Base-by-base conservation (phyloP, 2,113 vertebrate genomes). In the Coturnix japonica region DNA sequence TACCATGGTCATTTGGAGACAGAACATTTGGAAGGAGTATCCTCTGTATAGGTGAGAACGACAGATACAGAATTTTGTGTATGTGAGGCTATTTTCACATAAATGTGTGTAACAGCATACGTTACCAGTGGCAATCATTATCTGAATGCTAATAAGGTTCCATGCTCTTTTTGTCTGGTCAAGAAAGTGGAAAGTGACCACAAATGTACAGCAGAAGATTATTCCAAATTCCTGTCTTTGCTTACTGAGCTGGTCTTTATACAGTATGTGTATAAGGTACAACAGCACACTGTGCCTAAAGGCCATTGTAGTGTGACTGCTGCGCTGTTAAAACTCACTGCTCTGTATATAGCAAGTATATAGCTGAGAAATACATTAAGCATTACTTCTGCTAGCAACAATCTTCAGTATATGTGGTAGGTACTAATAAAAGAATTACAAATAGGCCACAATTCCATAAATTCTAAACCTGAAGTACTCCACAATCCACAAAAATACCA, bases 121-220 rank as follows among this genome's bases (percentile, higher is more conserved):
- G 73, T 90, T 84, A 95, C 57, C 37, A 67, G 71, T 5, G 75
- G 56, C 63, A 79, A 51, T 21, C 3, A 0, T 67, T 79, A 72
- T 31, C 39, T n/a, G 77, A 91, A 75, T 9, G 73, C 75, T 80
- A 90, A 91, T 9, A 53, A 51, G 88, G 77, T 70, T 92, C 71
- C 84, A 57, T 83, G 19, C 81, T 96, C 90, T 60, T 63, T 94
- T 90, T 81, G 57, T 85, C 73, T 91, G 35, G 18, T 91, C 93
- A 94, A 92, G 84, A 90, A 60, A 63, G 87, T 69, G 59, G 67
- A 89, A 95, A 94, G 30, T 78, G 43, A 43, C 44, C 73, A 74
- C 66, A 85, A 81, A 84, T 77, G 80, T 23, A 90, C 7, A 44
- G 7, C 21, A 18, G 13, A 86, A 75, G 86, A 65, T 74, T 74